Conservation (phyloP, 2,797 vertebrate genomes). For the Varecia variegata region DNA sequence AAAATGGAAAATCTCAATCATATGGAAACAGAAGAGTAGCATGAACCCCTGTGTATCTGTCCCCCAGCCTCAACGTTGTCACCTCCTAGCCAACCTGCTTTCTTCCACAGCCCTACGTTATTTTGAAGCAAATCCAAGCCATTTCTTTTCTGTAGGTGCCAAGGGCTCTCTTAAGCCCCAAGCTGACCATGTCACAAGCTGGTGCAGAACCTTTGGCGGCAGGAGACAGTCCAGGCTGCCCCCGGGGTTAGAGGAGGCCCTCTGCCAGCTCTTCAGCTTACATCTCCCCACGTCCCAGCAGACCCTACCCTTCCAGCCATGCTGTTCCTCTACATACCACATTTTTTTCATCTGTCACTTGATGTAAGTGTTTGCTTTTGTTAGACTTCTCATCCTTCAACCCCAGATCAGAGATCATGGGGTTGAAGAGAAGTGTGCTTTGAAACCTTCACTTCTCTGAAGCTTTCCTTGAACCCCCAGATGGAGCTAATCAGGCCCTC, state of each 20-base stretch:
- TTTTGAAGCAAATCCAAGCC: not conserved
- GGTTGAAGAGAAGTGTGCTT: too few relatives aligned
- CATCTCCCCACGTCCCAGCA: not conserved
- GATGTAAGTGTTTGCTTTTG: not conserved
- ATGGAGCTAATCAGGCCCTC: not conserved
- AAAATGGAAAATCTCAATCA: not conserved
- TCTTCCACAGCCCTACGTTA: not conserved
- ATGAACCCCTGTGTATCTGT: accelerated
- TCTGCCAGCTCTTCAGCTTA: too few relatives aligned
- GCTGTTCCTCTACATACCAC: not conserved
- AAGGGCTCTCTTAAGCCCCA: not conserved
- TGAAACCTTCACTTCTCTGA: not conserved
- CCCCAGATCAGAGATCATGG: not conserved
- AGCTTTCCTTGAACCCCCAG: not conserved
- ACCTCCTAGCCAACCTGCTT: not conserved
- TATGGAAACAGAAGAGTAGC: not conserved
- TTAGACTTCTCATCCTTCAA: not conserved
- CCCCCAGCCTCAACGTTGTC: not conserved
- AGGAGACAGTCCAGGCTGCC: not conserved
- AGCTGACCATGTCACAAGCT: not conserved
- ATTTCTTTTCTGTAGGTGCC: not conserved
- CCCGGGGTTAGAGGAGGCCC: not conserved
- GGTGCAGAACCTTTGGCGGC: not conserved
- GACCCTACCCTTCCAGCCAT: not conserved
- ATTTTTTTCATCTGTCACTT: not conserved